Evolutionary conservation across 2,888 invertebrate genomes (phyloP).

Genomic region (Troilus luridus): DNA sequence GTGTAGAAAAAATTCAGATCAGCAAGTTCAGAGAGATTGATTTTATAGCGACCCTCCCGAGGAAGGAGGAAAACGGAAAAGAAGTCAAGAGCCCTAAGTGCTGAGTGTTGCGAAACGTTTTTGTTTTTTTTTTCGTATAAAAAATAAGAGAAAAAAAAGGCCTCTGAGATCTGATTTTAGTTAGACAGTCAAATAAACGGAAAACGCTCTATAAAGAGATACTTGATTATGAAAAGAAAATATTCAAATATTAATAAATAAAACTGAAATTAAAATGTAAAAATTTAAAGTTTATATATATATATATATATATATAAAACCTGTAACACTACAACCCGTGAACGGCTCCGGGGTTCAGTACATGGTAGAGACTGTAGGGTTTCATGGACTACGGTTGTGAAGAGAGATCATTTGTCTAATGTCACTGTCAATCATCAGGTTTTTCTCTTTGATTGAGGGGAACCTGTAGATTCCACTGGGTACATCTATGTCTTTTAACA

Average conservation of each 20-base stretch:
- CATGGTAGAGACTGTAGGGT: too few species aligned
- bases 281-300: too few species aligned
- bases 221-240: background rate
- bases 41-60: background rate
- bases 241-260: background rate
- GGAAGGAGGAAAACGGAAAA: background rate
- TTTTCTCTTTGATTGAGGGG: too few species aligned
- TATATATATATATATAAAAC: too few species aligned
- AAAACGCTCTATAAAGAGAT: background rate
- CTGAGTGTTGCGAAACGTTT: slow-evolving; percentile 19
- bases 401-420: too few species aligned
- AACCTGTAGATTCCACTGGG: too few species aligned
- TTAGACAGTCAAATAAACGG: background rate
- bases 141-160: background rate
- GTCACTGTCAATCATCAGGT: too few species aligned
- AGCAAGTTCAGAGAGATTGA: slow-evolving; percentile 18
- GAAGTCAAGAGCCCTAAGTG: slow-evolving; percentile 18
- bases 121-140: background rate
- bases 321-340: too few species aligned
- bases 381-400: too few species aligned
- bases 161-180: background rate
- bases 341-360: too few species aligned
- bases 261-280: too few species aligned
- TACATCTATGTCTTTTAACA: too few species aligned
- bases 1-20: background rate